Percentiles rank a stretch among this genome's conserved stretches.
Evolutionary conservation across 1,140 invertebrate genomes (phyloP).

Genomic region (Acromyrmex heyeri): DNA sequence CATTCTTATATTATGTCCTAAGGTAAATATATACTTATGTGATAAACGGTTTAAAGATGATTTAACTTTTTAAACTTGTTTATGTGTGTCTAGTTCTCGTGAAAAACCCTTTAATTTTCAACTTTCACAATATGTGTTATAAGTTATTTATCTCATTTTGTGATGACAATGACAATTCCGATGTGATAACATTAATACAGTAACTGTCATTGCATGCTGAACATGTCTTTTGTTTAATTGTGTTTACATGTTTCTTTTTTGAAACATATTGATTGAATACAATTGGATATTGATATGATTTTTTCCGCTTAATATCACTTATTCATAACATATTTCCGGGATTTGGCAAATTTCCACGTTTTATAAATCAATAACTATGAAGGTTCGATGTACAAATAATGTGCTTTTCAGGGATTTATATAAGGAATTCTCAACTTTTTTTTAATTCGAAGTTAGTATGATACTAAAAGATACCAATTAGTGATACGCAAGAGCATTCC

Average conservation of each 20-base stretch:
- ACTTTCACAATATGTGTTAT: slow-evolving; percentile 6
- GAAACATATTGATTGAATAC: background rate
- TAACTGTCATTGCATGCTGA: background rate
- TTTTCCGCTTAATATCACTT: background rate
- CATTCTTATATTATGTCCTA: too few species aligned
- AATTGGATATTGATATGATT: background rate
- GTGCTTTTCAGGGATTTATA: background rate
- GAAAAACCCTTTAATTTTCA: background rate
- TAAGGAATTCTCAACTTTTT: background rate
- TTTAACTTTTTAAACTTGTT: too few species aligned
- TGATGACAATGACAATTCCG: background rate
- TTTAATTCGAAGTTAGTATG: slow-evolving; percentile 1
- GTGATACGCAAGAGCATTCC: background rate
- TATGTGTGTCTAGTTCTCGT: too few species aligned
- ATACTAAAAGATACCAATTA: background rate
- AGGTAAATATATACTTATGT: too few species aligned
- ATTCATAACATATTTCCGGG: background rate
- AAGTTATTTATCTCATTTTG: background rate
- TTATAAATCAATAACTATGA: slow-evolving; percentile 32
- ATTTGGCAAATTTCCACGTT: background rate
- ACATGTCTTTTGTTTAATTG: background rate
- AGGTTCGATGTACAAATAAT: background rate
- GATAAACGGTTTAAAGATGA: too few species aligned
- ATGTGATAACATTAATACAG: background rate
- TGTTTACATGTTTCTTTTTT: background rate